phyloP scores from a whole-genome alignment of 2,113 vertebrate genomes.

The Pitta sordida region DNA sequence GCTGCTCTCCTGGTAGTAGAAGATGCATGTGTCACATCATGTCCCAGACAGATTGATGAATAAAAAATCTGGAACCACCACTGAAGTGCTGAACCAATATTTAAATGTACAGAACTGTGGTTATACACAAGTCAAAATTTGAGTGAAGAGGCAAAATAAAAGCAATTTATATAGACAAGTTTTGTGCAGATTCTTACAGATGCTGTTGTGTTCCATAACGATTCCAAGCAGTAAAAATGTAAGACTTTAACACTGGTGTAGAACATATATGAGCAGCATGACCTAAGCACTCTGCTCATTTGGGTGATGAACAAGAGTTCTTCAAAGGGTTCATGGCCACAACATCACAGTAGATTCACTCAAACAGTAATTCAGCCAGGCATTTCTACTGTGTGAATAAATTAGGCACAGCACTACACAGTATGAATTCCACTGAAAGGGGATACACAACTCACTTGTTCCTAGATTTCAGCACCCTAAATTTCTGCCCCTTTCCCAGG shows the following conservation, averaged over 20 bases:
- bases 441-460: background rate
- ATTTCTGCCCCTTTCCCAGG: background rate
- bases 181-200: background rate
- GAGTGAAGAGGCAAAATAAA: background rate
- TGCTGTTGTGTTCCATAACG: fast-evolving
- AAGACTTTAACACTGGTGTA: background rate
- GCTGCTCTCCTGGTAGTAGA: background rate
- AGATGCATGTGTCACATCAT: background rate
- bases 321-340: background rate
- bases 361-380: background rate
- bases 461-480: background rate
- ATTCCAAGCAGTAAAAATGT: background rate
- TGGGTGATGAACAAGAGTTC: background rate
- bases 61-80: background rate
- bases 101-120: background rate
- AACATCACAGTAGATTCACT: background rate
- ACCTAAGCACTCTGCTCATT: background rate
- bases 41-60: background rate
- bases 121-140: background rate
- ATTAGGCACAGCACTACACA: fast-evolving
- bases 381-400: background rate
- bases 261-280: background rate
- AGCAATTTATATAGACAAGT: background rate
- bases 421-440: background rate
- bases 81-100: background rate